Percentiles rank a stretch among this genome's conserved stretches.
Conservation (phyloP, 2,888 invertebrate genomes). For the Dione juno region DNA sequence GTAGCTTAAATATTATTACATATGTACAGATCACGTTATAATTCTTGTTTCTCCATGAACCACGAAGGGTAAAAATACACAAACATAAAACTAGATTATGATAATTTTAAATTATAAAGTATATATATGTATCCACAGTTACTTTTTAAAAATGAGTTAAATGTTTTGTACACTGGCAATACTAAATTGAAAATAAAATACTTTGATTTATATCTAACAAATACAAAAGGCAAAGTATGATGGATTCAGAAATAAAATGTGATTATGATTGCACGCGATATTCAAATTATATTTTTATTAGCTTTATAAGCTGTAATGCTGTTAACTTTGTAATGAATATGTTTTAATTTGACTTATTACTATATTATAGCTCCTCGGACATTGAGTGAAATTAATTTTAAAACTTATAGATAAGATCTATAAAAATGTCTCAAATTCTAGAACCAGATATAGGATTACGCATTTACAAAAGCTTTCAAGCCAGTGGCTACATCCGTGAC, state of each 20-base stretch:
- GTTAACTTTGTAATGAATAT: neutral
- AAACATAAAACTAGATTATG: too few species aligned
- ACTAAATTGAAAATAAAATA: constrained; percentile 11
- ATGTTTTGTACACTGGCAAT: neutral
- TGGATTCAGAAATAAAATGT: constrained; percentile 45
- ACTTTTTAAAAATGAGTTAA: neutral
- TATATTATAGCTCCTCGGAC: too few species aligned
- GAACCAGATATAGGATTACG: too few species aligned
- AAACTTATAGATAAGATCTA: too few species aligned
- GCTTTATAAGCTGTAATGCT: constrained; percentile 11
- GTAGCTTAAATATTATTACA: too few species aligned
- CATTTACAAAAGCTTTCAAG: too few species aligned
- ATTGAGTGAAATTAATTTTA: too few species aligned
- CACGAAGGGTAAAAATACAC: too few species aligned
- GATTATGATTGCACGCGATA: constrained; percentile 56
- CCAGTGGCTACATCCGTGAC: too few species aligned
- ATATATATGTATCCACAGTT: neutral
- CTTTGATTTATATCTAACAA: constrained; percentile 19
- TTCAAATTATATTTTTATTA: constrained; percentile 54
- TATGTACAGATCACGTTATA: too few species aligned
- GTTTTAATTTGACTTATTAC: neutral
- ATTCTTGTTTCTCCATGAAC: too few species aligned
- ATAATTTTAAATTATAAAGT: neutral
- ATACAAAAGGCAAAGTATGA: constrained; percentile 27
- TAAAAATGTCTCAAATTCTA: too few species aligned